Evolutionary conservation across 2,888 invertebrate species (phyloP), one percentile per base, ranked within the genome.

Genomic region (Drosophila fulvimacula): DNA sequence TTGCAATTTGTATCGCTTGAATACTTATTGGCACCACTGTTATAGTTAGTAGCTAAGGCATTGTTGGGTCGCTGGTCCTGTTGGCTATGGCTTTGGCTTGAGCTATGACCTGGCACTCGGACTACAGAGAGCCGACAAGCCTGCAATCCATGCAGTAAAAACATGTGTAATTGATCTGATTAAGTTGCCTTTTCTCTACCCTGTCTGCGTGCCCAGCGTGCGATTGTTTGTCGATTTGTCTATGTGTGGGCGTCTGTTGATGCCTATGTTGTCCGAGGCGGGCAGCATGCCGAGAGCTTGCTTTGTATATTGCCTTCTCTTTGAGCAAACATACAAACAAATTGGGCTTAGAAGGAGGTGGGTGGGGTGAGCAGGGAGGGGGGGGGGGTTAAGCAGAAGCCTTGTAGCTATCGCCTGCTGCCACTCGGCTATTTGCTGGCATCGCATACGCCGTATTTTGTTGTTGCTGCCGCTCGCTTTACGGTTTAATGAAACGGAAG

Each of bases 151-250:
- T 84, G 76, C 73, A 81, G 81, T 79, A 76, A 85, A 86, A 84
- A 82, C 81, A 78, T 81, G 78, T 87, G 84, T 81, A 88, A 87
- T 88, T 88, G 85, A 88, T 88, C 82, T 88, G 88, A 88, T 88
- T 88, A 88, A 82, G 87, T 86, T 84, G 78, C 74, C 78, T 81
- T 73, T 66, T 66, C 72, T 57, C 72, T 39, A 53, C 51, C 41
- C 42, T 32, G 21, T 42, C 49, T 61, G 51, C 15, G 30, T 51
- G 38, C 39, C 44, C 51, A n/a, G n/a, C n/a, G n/a, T n/a, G n/a
- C n/a, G 46, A 48, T 27, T 71, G 38, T 63, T 55, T 41, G 65
- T 59, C 55, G 39, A 36, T 56, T 49, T 66, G 46, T 52, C 27
- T 7, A 48, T 58, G 52, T 36, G n/a, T 59, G 48, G 41, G 32